phyloP scores from a whole-genome alignment of 2,113 vertebrate genomes.

The Syrrhaptes paradoxus region DNA sequence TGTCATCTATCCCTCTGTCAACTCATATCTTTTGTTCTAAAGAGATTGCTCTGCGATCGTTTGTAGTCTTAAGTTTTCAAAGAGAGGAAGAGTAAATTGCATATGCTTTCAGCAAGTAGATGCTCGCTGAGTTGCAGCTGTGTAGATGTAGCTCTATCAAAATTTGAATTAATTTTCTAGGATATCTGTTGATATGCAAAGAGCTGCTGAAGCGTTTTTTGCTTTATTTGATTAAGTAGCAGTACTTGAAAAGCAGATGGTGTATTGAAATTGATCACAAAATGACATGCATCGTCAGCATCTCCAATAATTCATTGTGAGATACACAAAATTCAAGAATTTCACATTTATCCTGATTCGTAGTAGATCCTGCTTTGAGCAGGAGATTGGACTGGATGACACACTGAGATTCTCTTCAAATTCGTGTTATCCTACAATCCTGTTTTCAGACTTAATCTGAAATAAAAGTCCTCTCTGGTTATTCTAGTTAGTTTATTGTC shows the following conservation, averaged over 20 bases:
- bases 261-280: background rate
- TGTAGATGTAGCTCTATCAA: background rate
- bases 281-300: background rate
- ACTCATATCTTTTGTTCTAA: background rate
- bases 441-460: background rate
- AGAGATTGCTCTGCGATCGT: background rate
- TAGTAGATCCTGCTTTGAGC: background rate
- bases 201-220: conserved; percentile 15
- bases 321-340: background rate
- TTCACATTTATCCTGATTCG: background rate
- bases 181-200: conserved; percentile 41
- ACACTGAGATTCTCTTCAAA: background rate
- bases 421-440: background rate
- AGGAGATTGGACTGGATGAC: background rate
- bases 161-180: conserved; percentile 2
- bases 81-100: background rate
- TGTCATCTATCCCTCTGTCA: background rate
- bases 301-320: background rate
- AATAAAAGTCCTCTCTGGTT: background rate
- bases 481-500: background rate
- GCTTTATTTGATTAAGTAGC: conserved; percentile 22
- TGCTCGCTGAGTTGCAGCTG: conserved; percentile 39
- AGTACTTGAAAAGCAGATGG: conserved; percentile 24
- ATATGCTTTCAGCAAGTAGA: background rate
- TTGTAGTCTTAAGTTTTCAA: background rate